Conservation (phyloP, 2,888 invertebrate species). For the Macroteleia sp. region DNA sequence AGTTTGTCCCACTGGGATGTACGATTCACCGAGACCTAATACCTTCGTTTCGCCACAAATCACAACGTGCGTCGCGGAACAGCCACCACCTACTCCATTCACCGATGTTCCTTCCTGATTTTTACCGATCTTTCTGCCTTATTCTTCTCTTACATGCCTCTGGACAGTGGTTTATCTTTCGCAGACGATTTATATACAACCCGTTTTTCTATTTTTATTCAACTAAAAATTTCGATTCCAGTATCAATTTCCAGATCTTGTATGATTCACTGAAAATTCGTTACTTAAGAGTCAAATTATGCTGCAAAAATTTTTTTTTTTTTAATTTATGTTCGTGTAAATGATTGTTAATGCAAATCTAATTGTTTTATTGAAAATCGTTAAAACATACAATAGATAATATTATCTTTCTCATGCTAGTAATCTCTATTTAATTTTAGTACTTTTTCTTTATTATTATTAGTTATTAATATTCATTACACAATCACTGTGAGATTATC, state of each 20-base stretch:
- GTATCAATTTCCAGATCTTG: constrained; percentile 1
- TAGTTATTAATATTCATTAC: no score
- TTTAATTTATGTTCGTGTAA: no score
- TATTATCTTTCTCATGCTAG: no score
- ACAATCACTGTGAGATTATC: no score
- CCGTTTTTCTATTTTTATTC: neutral
- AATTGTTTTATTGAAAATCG: no score
- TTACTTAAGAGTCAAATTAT: neutral
- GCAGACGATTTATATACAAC: constrained; percentile 43
- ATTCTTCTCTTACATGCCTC: constrained; percentile 34
- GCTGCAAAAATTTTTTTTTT: no score
- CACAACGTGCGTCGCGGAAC: constrained; percentile 55
- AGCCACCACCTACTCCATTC: constrained; percentile 52
- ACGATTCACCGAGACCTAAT: constrained; percentile 62
- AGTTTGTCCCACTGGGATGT: constrained; percentile 52
- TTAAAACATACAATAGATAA: no score
- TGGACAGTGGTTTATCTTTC: constrained; percentile 47
- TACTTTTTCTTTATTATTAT: no score
- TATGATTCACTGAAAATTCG: neutral
- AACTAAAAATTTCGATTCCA: constrained; percentile 6
- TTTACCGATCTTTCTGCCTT: constrained; percentile 30
- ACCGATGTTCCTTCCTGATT: constrained; percentile 39
- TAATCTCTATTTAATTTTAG: no score
- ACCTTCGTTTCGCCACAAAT: constrained; percentile 65
- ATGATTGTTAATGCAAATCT: no score